Evolutionary conservation across 2,797 vertebrate genomes (phyloP).

Genomic region (Lemur catta): DNA sequence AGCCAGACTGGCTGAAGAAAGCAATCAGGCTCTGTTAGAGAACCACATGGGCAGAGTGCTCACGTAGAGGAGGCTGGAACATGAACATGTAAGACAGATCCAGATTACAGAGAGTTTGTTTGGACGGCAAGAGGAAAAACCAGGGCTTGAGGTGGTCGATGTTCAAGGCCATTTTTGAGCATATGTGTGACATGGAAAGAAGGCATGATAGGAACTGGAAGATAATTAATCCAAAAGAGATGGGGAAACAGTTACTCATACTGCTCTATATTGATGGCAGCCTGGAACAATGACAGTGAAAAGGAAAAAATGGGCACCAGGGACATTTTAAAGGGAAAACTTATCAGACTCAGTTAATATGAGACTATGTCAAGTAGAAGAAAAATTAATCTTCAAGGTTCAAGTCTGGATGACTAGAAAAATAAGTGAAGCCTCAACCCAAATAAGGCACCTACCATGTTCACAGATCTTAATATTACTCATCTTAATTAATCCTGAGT

Average conservation of each 20-base stretch:
- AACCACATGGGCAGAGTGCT: not conserved
- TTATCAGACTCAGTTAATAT: not conserved
- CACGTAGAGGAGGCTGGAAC: not conserved
- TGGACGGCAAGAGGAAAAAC: not conserved
- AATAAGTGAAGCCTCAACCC: not conserved
- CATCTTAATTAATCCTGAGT: not conserved
- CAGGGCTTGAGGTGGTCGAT: not conserved
- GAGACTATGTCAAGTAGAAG: not conserved
- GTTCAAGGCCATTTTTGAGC: not conserved
- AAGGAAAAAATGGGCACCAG: not conserved
- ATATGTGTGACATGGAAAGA: not conserved
- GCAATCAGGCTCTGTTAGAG: not conserved
- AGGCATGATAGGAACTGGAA: not conserved
- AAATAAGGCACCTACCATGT: not conserved
- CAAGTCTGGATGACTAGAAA: not conserved
- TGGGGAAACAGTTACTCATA: not conserved
- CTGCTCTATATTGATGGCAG: not conserved
- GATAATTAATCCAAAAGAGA: not conserved
- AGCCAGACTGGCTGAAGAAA: not conserved
- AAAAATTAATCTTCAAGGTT: not conserved
- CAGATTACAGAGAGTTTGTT: not conserved
- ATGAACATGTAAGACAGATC: not conserved
- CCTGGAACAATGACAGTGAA: not conserved
- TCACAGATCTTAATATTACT: not conserved
- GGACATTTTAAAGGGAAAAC: not conserved